These are phyloP conservation scores for Megaleporinus macrocephalus DNA, from an alignment of 2,113 vertebrate genomes.

Conservation along the genomic window DNA sequence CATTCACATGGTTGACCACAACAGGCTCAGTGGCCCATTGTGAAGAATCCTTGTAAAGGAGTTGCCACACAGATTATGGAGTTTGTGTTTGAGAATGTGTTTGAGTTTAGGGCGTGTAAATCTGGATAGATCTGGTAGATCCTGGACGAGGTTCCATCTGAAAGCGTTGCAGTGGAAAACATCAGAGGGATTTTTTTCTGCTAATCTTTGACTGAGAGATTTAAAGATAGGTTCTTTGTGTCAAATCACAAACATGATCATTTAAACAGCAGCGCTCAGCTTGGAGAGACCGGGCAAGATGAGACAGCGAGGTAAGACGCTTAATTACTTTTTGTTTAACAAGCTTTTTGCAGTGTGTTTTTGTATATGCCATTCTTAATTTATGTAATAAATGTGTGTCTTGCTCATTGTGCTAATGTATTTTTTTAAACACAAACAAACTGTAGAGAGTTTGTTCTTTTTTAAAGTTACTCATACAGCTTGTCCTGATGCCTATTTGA, in stretches of 20 bases:
- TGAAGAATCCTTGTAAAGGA: neutral
- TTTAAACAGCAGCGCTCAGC: neutral
- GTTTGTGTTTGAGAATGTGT: neutral
- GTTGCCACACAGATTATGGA: too few relatives aligned
- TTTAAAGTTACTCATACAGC: too few relatives aligned
- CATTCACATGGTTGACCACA: too few relatives aligned
- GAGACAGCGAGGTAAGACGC: conserved; percentile 36
- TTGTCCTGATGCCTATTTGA: too few relatives aligned
- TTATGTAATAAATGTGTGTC: neutral
- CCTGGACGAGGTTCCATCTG: neutral
- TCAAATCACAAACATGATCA: neutral
- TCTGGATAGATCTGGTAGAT: neutral
- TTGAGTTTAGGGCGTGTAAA: conserved; percentile 24
- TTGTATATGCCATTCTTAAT: neutral
- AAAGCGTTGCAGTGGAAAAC: neutral
- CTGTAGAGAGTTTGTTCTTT: too few relatives aligned
- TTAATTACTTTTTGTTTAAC: neutral
- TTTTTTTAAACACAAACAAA: too few relatives aligned
- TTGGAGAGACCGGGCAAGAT: neutral
- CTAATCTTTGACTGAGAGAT: too few relatives aligned
- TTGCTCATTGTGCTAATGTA: too few relatives aligned
- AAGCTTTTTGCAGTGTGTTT: too few relatives aligned
- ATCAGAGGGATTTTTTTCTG: neutral
- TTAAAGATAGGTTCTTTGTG: neutral
- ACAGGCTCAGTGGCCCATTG: too few relatives aligned